Evolutionary conservation across 2,113 vertebrate genomes (phyloP).

Genomic region (Heterotis niloticus): DNA sequence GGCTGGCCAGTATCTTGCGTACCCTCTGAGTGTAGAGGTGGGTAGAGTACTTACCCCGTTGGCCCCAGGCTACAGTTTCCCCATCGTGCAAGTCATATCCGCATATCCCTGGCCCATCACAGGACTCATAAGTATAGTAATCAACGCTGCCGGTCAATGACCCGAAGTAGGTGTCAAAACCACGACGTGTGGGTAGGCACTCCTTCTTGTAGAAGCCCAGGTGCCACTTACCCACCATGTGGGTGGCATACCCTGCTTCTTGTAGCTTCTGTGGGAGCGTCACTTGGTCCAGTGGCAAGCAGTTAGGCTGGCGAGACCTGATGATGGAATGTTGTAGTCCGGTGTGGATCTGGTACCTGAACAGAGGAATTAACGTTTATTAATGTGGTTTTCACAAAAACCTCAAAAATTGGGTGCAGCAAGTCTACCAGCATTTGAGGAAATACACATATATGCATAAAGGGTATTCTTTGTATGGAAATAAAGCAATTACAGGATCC

Average conservation of each 20-base stretch:
- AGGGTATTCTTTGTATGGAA: too few relatives aligned
- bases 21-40: conserved; percentile 85
- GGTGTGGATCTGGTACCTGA: conserved; percentile 96
- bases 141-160: conserved; percentile 92
- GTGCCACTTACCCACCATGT: conserved; percentile 99
- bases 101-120: conserved; percentile 80
- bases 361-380: neutral
- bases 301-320: conserved; percentile 90
- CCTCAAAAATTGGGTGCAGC: too few relatives aligned
- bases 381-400: neutral
- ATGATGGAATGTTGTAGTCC: conserved; percentile 97
- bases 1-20: conserved; percentile 82
- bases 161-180: conserved; percentile 92
- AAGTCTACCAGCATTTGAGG: too few relatives aligned
- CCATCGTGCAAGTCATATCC: conserved; percentile 93
- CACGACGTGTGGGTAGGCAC: conserved; percentile 87
- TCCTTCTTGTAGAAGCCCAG: conserved; percentile 95
- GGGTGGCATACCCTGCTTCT: conserved; percentile 87
- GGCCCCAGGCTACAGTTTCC: conserved; percentile 83
- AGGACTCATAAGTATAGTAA: conserved; percentile 92
- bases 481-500: too few relatives aligned
- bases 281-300: conserved; percentile 84
- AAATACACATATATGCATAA: too few relatives aligned
- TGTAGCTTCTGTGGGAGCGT: conserved; percentile 91
- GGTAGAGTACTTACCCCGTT: conserved; percentile 89